Evolutionary conservation across 2,888 invertebrate genomes (phyloP), one percentile per base, ranked within the genome.

Genomic region (Epsilonema sp.): DNA sequence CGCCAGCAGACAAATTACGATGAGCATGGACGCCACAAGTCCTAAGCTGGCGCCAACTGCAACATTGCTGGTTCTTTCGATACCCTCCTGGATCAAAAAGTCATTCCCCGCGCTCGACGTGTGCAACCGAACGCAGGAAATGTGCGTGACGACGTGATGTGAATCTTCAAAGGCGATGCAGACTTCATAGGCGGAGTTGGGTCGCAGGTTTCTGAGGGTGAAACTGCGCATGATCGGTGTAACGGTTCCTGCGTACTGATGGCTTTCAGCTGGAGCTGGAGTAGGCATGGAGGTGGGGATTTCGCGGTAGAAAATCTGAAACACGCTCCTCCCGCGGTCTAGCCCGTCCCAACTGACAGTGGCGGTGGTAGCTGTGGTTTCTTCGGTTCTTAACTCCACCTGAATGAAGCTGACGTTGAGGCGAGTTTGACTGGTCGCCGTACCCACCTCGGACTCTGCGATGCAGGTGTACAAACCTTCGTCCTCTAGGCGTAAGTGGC

Each of bases 401-500:
- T 25, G 13, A 21, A 39, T 26, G 39, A 22, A 13, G 39, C 21
- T 24, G 25, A 45, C 40, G 25, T 39, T 13, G 36, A 47, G 42
- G 3, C 55, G 51, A 1, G 62, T 59, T 1, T 59, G 55, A 26
- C 58, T 57, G 3, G 58, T 55, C 37, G 61, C 62, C 37, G 53
- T 56, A 4, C 67, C 67, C 2, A 58, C 42, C 1, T 50, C 42
- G 52, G 67, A 69, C 41, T 60, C 56, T 1, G 69, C 69, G 25
- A 63, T 56, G 53, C 70, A 70, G 8, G 61, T 60, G 56, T 69
- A 70, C 2, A 59, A 57, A 2, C 70, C 70, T 21, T 60, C 58
- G 52, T 70, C 69, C 2, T 53, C 54, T 16, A 51, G 58, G 50
- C 53, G 55, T 21, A 64, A 47, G 42, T 60, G 61, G 46, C 52